Conservation (phyloP, 53 echinoderm and acorn worm species). For the Mesocentrotus franciscanus region DNA sequence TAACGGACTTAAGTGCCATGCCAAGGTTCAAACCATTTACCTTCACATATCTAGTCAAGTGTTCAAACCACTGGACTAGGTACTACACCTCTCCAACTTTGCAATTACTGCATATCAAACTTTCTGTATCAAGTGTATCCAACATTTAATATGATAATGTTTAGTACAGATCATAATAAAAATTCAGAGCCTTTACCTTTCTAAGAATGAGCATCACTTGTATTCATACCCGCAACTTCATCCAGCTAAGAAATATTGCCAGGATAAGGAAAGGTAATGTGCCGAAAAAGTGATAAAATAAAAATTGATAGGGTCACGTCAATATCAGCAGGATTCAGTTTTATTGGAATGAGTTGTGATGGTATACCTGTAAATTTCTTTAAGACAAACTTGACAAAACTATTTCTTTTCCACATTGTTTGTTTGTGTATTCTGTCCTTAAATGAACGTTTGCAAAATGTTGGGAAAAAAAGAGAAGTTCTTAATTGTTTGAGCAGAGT, state of each 20-base stretch:
- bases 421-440: not conserved
- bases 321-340: not conserved
- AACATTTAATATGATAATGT: too few relatives aligned
- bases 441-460: not conserved
- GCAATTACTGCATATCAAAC: too few relatives aligned
- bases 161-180: too few relatives aligned
- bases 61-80: too few relatives aligned
- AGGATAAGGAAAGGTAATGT: not conserved
- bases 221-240: not conserved
- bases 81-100: too few relatives aligned
- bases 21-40: too few relatives aligned
- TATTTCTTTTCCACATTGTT: not conserved
- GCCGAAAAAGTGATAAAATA: not conserved
- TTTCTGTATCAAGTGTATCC: too few relatives aligned
- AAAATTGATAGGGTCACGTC: not conserved
- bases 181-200: not conserved
- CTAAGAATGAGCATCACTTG: not conserved
- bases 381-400: not conserved
- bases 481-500: too few relatives aligned
- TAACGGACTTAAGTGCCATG: too few relatives aligned
- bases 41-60: too few relatives aligned
- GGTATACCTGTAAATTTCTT: conserved; percentile 3
- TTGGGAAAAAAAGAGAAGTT: not conserved
- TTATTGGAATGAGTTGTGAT: not conserved
- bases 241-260: not conserved